These are phyloP conservation scores for Eulithis testata DNA, from an alignment of 2,888 invertebrate species.

Conservation along the genomic window DNA sequence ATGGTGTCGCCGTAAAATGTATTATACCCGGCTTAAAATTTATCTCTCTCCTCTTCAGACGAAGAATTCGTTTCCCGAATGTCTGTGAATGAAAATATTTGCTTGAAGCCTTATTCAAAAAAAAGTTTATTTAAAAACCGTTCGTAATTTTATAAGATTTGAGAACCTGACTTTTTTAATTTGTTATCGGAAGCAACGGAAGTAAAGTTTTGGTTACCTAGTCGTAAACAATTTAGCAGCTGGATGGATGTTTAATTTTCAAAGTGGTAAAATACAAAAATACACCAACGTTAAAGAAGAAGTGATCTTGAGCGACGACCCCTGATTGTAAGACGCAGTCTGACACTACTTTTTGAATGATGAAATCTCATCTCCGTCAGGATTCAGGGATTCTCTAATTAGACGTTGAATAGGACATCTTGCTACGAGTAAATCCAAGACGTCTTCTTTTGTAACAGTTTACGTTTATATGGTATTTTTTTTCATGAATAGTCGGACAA, in stretches of 20 bases:
- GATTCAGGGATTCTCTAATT: too few relatives aligned
- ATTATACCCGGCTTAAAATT: slow-evolving; percentile 43
- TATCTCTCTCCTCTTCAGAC: slow-evolving; percentile 39
- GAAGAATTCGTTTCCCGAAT: slow-evolving; percentile 38
- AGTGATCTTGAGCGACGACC: slow-evolving; percentile 25
- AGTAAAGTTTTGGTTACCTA: too few relatives aligned
- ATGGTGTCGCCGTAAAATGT: slow-evolving; percentile 39
- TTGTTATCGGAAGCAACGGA: too few relatives aligned
- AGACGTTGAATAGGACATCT: too few relatives aligned
- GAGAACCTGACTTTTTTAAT: too few relatives aligned
- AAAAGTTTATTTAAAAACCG: background rate
- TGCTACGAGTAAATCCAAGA: too few relatives aligned
- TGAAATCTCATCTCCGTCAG: too few relatives aligned
- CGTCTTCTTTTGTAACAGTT: too few relatives aligned
- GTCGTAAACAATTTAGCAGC: background rate
- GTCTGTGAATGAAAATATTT: slow-evolving; percentile 25
- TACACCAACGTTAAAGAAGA: slow-evolving; percentile 8
- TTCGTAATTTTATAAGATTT: background rate
- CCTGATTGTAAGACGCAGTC: slow-evolving; percentile 18
- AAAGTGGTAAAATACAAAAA: slow-evolving; percentile 17
- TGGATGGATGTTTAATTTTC: background rate
- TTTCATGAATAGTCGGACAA: too few relatives aligned
- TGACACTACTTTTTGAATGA: background rate
- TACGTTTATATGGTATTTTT: too few relatives aligned
- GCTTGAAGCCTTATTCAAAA: slow-evolving; percentile 19